Base-by-base conservation (phyloP, 2,797 vertebrate species). In the Antennarius maculatus region DNA sequence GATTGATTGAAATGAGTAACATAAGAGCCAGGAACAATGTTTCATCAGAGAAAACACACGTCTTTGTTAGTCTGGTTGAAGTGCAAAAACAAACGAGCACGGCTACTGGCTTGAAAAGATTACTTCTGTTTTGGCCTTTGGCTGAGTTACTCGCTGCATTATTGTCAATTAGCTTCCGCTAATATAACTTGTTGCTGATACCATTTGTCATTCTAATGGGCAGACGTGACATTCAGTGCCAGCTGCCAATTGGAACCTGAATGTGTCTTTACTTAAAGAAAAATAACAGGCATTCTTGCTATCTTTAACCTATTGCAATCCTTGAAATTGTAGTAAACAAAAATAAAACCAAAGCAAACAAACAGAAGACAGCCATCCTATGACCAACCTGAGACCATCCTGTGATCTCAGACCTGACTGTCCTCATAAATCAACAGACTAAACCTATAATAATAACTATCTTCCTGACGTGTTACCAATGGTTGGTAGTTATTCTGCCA, bases 381-480 rank as follows among this genome's bases (percentile, higher is more conserved):
- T 14, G 52, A 8, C 53, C 6, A 14, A 63, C 62, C 59, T 34
- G 14, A 68, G 27, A 71, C 50, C 50, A 45, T 23, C 23, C 23
- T 23, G 23, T 28, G 61, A 41, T 53, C 56, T 64, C 27, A 41
- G 55, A 31, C 10, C 15, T 63, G n/a, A 1, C 52, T 34, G 12
- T 47, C 29, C 42, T 54, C 58, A 66, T 55, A 49, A 45, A 49
- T 65, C 63, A 71, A 63, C 66, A 61, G 31, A 43, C 41, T 61
- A 53, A 78, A 71, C 41, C 57, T 61, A 9, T 7, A 68, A 63
- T 31, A 67, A 39, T 65, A 56, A 50, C 51, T 42, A 37, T 45
- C 42, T 16, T 60, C 34, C 52, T 83, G 69, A 52, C 31, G 23
- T 48, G 43, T 65, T 60, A 14, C 53, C 58, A 71, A 73, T 41